phyloP scores from a whole-genome alignment of 2,113 vertebrate genomes.

The Alligator sinensis region DNA sequence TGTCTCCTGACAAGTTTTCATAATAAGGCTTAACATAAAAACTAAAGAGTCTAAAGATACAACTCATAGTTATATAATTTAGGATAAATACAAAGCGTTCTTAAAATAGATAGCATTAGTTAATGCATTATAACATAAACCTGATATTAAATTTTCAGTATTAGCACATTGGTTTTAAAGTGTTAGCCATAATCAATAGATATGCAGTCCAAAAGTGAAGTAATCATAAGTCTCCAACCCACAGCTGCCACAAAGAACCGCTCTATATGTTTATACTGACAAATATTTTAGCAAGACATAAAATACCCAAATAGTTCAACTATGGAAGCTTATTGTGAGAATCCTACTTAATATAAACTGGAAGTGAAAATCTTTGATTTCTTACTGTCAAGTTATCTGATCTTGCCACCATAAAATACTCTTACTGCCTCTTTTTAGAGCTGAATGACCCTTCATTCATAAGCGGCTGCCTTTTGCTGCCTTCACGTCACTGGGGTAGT shows the following conservation, averaged over 20 bases:
- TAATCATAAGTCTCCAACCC: neutral
- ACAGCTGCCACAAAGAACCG: neutral
- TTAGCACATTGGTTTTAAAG: neutral
- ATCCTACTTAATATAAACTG: neutral
- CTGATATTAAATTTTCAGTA: neutral
- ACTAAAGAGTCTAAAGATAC: neutral
- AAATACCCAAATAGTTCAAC: neutral
- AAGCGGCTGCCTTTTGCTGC: neutral
- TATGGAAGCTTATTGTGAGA: neutral
- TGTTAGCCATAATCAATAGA: neutral
- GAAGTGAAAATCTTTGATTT: neutral
- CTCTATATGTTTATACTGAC: constrained; percentile 1
- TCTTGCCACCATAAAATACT: too few relatives aligned
- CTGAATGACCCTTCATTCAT: neutral
- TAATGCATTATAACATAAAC: neutral
- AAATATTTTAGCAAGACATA: constrained; percentile 12
- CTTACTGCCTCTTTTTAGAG: neutral
- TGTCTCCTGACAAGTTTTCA: neutral
- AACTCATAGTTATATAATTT: too few relatives aligned
- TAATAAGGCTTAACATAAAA: neutral
- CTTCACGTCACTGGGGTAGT: neutral
- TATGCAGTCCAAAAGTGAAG: constrained; percentile 7
- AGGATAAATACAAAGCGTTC: neutral
- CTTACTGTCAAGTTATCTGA: neutral
- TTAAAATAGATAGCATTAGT: neutral